Conservation (phyloP, 2,113 vertebrate species). For the Eonycteris spelaea region DNA sequence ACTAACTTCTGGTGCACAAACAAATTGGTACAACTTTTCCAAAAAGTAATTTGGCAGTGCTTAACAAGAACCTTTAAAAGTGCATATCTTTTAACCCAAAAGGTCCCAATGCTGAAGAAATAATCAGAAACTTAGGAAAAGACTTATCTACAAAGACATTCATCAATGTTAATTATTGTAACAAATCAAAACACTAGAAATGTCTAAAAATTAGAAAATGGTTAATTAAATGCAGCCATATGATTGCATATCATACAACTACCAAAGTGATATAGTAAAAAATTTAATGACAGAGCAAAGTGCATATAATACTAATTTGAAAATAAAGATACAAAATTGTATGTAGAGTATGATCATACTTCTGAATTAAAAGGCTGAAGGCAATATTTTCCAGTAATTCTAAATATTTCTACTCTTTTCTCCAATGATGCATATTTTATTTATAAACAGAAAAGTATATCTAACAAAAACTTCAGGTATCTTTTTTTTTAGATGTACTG, state of each 20-base stretch:
- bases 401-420: background rate
- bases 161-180: background rate
- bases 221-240: background rate
- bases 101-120: background rate
- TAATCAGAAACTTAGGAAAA: background rate
- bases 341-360: background rate
- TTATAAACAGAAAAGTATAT: background rate
- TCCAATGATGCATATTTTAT: background rate
- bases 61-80: background rate
- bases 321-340: background rate
- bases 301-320: background rate
- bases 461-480: background rate
- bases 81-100: background rate
- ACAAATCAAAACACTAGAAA: background rate
- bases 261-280: background rate
- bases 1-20: background rate
- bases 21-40: background rate
- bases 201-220: constrained; percentile 5
- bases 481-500: background rate
- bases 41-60: background rate
- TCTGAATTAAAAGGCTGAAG: background rate
- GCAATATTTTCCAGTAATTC: background rate
- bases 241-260: background rate
- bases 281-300: background rate
- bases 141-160: background rate